Percentiles rank a stretch among this genome's conserved stretches.
Conservation (phyloP, 2,888 invertebrate genomes). For the Agriopis aurantiaria region DNA sequence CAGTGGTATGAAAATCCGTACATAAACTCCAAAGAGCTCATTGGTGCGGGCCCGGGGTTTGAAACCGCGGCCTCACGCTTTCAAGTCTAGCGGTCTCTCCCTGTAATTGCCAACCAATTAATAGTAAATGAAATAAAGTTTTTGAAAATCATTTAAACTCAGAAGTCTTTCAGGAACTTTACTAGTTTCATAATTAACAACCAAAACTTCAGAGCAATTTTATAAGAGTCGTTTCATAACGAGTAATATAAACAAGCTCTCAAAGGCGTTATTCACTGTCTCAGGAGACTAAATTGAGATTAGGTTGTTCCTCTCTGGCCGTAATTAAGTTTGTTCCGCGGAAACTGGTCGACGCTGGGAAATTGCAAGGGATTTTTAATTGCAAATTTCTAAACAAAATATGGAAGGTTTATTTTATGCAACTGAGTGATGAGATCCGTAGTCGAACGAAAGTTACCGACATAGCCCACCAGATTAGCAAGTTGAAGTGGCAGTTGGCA, state of each 20-base stretch:
- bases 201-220: neutral
- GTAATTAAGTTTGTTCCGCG: slow-evolving; percentile 37
- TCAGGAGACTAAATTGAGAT: slow-evolving; percentile 25
- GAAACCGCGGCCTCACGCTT: too few species aligned
- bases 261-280: slow-evolving; percentile 17
- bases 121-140: too few species aligned
- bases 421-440: neutral
- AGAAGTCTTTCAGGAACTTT: too few species aligned
- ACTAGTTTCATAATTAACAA: neutral
- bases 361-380: slow-evolving; percentile 18
- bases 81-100: too few species aligned
- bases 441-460: too few species aligned
- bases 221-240: slow-evolving; percentile 11
- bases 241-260: slow-evolving; percentile 13
- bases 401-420: neutral
- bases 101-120: too few species aligned
- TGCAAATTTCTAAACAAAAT: slow-evolving; percentile 11
- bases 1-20: too few species aligned
- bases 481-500: too few species aligned
- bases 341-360: slow-evolving; percentile 14
- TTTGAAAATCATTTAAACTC: too few species aligned
- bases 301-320: slow-evolving; percentile 31
- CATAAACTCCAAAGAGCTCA: too few species aligned
- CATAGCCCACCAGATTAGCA: too few species aligned
- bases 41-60: too few species aligned